phyloP scores from a whole-genome alignment of 2,113 vertebrate species.

The Carassius auratus region DNA sequence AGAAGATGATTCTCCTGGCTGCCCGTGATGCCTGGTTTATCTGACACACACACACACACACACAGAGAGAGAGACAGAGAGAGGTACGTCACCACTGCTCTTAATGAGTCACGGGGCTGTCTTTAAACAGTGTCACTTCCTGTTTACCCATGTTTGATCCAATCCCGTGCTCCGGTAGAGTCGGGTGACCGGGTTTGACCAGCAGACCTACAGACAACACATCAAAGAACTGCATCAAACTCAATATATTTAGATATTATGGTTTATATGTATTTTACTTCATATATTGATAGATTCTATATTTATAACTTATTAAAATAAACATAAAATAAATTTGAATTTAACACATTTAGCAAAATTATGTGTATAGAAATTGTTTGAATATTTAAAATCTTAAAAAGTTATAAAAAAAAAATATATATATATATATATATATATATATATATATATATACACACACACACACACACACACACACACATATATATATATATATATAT shows the following conservation, averaged over 20 bases:
- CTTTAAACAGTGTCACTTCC: neutral
- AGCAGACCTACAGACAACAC: slow-evolving; percentile 46
- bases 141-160: slow-evolving; percentile 50
- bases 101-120: neutral
- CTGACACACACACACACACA: slow-evolving; percentile 67
- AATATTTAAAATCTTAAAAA: too few relatives aligned
- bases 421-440: too few relatives aligned
- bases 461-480: too few relatives aligned
- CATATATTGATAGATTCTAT: too few relatives aligned
- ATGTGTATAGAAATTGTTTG: too few relatives aligned
- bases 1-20: slow-evolving; percentile 85
- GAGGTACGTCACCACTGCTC: neutral
- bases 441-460: too few relatives aligned
- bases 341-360: too few relatives aligned
- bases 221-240: neutral
- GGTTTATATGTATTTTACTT: neutral
- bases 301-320: too few relatives aligned
- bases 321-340: too few relatives aligned
- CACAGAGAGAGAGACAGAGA: slow-evolving; percentile 8
- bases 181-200: slow-evolving; percentile 49
- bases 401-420: too few relatives aligned
- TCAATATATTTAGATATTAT: neutral
- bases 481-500: too few relatives aligned
- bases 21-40: slow-evolving; percentile 86
- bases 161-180: slow-evolving; percentile 59